Conservation (phyloP, 2,113 vertebrate genomes). For the Potamarius usumacintae region DNA sequence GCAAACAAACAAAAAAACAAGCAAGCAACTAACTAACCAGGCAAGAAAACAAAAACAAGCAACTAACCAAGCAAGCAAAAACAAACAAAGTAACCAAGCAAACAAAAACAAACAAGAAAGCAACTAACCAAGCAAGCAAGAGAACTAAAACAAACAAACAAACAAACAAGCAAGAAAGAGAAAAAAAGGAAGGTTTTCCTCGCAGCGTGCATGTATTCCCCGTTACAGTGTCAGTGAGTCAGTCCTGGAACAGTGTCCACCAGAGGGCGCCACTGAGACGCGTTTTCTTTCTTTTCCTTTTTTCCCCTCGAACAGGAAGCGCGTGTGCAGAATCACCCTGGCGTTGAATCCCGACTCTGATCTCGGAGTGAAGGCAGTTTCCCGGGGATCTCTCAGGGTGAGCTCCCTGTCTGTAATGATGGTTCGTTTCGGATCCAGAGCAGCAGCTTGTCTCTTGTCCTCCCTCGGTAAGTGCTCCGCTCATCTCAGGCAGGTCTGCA, state of each 20-base stretch:
- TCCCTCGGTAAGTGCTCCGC: neutral
- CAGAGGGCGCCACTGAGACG: constrained; percentile 69
- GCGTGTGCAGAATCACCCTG: constrained; percentile 35
- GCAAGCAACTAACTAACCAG: too few relatives aligned
- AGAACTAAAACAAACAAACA: too few relatives aligned
- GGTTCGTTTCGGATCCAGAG: neutral
- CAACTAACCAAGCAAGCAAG: too few relatives aligned
- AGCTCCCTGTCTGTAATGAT: neutral
- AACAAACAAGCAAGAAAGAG: too few relatives aligned
- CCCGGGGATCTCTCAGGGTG: neutral
- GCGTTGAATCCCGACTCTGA: neutral
- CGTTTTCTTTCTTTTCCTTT: neutral
- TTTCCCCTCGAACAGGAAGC: constrained; percentile 43
- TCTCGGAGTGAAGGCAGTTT: neutral
- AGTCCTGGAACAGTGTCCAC: constrained; percentile 25
- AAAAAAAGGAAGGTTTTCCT: too few relatives aligned
- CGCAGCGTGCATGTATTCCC: neutral
- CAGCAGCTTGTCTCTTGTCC: neutral
- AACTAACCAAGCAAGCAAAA: too few relatives aligned
- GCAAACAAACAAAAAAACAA: too few relatives aligned
- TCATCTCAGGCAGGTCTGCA: neutral
- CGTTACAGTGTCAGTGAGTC: neutral
- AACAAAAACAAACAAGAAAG: too few relatives aligned
- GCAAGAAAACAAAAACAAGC: too few relatives aligned
- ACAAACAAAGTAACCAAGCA: too few relatives aligned